A percentile compares a stretch with the other conserved stretches of the same genome.
These are phyloP conservation scores for Brachionus sp. DNA, from an alignment of 1,140 invertebrate species.

Conservation along the genomic window DNA sequence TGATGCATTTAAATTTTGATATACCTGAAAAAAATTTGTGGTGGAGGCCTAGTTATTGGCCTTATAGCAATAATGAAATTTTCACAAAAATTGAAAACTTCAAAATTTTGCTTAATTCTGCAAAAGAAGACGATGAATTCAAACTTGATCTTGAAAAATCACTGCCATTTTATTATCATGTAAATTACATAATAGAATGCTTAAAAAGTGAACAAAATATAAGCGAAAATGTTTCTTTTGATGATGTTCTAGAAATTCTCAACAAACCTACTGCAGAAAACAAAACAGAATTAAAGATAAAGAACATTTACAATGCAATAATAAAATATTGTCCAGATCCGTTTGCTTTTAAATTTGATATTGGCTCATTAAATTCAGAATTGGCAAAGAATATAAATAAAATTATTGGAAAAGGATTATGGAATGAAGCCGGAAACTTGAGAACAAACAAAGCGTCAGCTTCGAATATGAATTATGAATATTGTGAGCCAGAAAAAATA, in stretches of 20 bases:
- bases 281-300: background rate
- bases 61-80: background rate
- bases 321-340: background rate
- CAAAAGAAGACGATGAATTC: background rate
- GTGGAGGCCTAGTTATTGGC: slow-evolving; percentile 1
- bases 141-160: background rate
- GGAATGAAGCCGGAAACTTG: background rate
- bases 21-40: background rate
- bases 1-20: background rate
- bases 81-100: background rate
- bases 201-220: background rate
- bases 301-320: background rate
- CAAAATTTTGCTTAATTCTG: background rate
- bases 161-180: background rate
- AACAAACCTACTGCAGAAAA: background rate
- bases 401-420: background rate
- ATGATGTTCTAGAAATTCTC: background rate
- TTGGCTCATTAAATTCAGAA: background rate
- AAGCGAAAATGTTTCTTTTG: background rate
- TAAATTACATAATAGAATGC: background rate
- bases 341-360: background rate
- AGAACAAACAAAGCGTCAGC: background rate
- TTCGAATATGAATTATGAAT: background rate
- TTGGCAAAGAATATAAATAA: background rate
- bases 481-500: background rate